Evolutionary conservation across 2,797 vertebrate genomes (phyloP), one percentile per base, ranked within the genome.

Genomic region (Antrozous pallidus): DNA sequence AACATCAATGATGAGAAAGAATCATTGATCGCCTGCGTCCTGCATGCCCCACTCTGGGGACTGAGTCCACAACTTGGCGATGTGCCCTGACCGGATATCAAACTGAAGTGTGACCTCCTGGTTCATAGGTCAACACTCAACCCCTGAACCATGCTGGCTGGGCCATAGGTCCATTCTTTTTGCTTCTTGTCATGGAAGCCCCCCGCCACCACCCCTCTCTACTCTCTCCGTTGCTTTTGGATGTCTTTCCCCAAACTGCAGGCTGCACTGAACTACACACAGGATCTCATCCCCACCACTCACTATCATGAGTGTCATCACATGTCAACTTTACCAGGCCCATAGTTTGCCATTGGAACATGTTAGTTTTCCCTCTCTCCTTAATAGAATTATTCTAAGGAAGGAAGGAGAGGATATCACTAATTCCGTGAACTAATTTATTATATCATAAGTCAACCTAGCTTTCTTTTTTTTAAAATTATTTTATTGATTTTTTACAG

Each of bases 161-260:
- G 12, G 12, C 28, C 28, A 61, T 18, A 54, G 36, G 67, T 36
- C 2, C 26, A n/a, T 85, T 73, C 36, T 51, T 86, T 54, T 65
- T 56, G 3, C 11, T 85, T 78, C 49, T 78, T 45, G 1, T 74
- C 3, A 70, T 74, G 13, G 26, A 28, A 8, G 17, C 12, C 18
- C 18, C 2, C 31, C 22, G 5, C 0, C 3, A 4, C 2, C 1
- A 3, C 28, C 4, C 3, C 33, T 38, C 6, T 14, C 8, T 6
- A 0, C 42, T 45, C 47, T 3, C 4, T 65, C 9, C 33, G 2
- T 54, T 38, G 70, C 42, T 24, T 85, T 93, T 77, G 33, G 33
- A 83, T 56, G 22, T 69, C 40, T 73, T 93, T 79, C 18, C 10
- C 2, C 11, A 86, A 10, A 33, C 33, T 77, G 63, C 16, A 67